Evolutionary conservation across 2,113 vertebrate genomes (phyloP).

Genomic region (Diadophis punctatus): DNA sequence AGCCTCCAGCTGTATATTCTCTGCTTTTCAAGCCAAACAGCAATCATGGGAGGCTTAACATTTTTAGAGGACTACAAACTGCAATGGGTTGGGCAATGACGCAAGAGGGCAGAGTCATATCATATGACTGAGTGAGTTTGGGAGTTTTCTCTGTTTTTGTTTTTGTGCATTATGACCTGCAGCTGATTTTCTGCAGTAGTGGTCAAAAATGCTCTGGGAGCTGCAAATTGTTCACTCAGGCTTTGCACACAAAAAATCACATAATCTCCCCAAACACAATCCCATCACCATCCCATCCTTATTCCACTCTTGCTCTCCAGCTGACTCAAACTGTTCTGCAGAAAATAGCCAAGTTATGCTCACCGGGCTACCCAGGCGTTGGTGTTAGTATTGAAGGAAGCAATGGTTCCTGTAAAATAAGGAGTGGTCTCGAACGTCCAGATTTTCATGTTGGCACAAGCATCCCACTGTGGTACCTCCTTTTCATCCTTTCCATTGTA

Average conservation of each 20-base stretch:
- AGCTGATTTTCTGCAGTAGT: not conserved
- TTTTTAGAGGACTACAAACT: not conserved
- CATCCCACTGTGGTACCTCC: slow-evolving; percentile 79
- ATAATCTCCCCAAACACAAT: not conserved
- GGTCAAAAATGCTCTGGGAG: not conserved
- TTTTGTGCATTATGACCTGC: not conserved
- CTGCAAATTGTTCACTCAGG: not conserved
- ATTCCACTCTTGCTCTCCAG: not conserved
- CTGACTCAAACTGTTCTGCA: not conserved
- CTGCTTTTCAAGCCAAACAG: not conserved
- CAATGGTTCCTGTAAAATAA: slow-evolving; percentile 89
- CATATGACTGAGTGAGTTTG: not conserved
- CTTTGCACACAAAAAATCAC: not conserved
- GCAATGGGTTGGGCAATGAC: not conserved
- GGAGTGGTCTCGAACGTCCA: slow-evolving; percentile 94
- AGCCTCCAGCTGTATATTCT: not conserved
- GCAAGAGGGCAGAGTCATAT: not conserved
- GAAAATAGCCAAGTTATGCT: slow-evolving; percentile 49
- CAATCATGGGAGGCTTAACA: not conserved
- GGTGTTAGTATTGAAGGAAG: slow-evolving; percentile 96
- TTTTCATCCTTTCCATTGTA: slow-evolving; percentile 77
- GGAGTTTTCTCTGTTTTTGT: not conserved
- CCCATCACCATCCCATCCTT: not conserved
- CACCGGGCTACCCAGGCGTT: slow-evolving; percentile 94
- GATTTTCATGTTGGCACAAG: slow-evolving; percentile 95